These are phyloP conservation scores for Malacoraja senta DNA, from an alignment of 2,797 vertebrate species.

Conservation along the genomic window DNA sequence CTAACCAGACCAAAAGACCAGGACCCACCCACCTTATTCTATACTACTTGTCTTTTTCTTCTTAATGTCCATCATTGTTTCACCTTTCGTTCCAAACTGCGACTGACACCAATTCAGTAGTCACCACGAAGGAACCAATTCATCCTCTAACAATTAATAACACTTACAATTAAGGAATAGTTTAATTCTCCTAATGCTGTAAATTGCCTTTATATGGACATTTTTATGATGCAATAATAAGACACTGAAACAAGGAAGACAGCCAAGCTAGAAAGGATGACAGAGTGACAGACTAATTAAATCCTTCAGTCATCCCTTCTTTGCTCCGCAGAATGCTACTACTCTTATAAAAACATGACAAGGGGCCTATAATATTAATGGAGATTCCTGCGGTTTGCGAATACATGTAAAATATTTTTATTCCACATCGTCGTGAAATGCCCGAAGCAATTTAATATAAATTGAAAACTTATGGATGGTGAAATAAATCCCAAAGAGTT, in stretches of 20 bases:
- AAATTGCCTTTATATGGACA: not conserved
- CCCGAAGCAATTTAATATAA: not conserved
- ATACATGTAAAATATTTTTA: not conserved
- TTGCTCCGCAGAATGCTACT: not conserved
- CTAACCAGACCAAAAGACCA: not conserved
- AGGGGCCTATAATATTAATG: not conserved
- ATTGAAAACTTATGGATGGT: not conserved
- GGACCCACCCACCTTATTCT: not conserved
- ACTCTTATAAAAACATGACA: not conserved
- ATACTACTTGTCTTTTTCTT: not conserved
- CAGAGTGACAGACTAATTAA: slow-evolving; percentile 25
- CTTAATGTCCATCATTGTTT: not conserved
- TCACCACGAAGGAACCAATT: not conserved
- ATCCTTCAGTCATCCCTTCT: not conserved
- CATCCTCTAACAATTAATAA: not conserved
- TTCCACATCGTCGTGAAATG: not conserved
- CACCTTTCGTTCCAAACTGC: not conserved
- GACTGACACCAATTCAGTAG: not conserved
- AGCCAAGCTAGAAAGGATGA: not conserved
- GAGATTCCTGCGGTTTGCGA: not conserved
- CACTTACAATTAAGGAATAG: not conserved
- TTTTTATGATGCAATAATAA: not conserved
- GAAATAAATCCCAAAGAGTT: slow-evolving; percentile 29
- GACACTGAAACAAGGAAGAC: not conserved
- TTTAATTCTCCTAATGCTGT: not conserved